Evolutionary conservation across 2,113 vertebrate species (phyloP), one percentile per base, ranked within the genome.

Genomic region (Cisticola juncidis): DNA sequence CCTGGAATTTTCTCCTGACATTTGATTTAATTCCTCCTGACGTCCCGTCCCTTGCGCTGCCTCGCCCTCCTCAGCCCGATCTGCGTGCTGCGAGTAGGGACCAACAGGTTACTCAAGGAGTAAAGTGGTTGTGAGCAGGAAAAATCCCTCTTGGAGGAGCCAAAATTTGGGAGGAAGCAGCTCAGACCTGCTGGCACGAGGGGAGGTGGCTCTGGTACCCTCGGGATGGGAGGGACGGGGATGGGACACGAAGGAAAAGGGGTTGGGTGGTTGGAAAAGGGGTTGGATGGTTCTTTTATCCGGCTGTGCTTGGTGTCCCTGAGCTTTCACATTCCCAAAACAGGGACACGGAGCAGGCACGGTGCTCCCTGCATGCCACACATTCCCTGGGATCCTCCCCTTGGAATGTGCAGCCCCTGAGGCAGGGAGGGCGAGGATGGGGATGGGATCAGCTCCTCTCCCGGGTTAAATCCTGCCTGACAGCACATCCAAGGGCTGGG

Each of bases 1-100:
- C 31, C 47, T 35, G 92, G 92, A 94, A 90, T 95, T 87, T 36
- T 66, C 36, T 36, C 47, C 89, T 94, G 95, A 90, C 79, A 10
- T 62, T 90, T 85, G 92, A 96, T 96, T 92, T 89, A 77, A 94
- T 95, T 97, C 89, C 62, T 90, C 81, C 45, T 76, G 84, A 90
- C 92, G 65, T 44, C 21, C 3, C 23, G 19, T 66, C 86, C 69
- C 3, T 71, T n/a, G 47, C 12, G 2, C 35, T 5, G 56, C 65
- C 81, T 65, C 11, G 48, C 36, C 64, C 62, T 74, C 21, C 8
- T 2, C 29, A 10, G 68, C 44, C 51, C 22, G 8, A 5, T 50
- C 61, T 51, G 44, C 12, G 5, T 22, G 62, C 89, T 12, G 70
- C 24, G 60, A 56, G 73, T 3, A 3, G 11, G 4, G 64, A 71